Percentiles rank a stretch among this genome's conserved stretches.
Evolutionary conservation across 2,797 vertebrate genomes (phyloP).

Genomic region (Glyptemys insculpta): DNA sequence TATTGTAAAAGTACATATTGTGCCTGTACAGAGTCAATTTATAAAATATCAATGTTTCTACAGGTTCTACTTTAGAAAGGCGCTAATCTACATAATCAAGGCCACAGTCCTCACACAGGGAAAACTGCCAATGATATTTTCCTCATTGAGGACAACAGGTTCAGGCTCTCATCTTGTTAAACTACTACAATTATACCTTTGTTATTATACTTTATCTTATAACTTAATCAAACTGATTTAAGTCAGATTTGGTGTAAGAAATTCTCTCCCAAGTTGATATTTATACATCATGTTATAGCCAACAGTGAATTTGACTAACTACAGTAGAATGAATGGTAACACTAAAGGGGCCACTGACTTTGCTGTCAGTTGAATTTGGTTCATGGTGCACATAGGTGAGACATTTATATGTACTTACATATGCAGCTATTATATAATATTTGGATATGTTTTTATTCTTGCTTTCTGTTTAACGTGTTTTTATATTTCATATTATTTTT

Average conservation of each 20-base stretch:
- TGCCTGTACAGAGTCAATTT: background rate
- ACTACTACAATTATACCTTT: background rate
- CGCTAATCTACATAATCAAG: background rate
- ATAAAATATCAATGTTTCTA: background rate
- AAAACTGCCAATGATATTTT: background rate
- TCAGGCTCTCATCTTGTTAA: background rate
- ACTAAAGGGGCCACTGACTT: background rate
- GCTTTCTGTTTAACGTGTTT: background rate
- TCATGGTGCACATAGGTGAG: background rate
- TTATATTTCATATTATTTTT: background rate
- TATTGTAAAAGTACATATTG: background rate
- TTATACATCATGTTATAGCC: background rate
- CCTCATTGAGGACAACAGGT: background rate
- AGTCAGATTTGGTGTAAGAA: background rate
- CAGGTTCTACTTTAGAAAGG: background rate
- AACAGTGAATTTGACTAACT: background rate
- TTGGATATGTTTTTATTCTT: fast-evolving
- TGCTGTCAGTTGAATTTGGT: background rate
- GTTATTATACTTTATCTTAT: background rate
- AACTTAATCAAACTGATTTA: background rate
- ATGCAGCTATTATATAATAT: background rate
- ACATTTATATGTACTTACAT: background rate
- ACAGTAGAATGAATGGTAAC: background rate
- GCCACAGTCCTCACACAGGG: background rate
- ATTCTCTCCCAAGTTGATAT: background rate